phyloP scores from a whole-genome alignment of 1,140 invertebrate genomes.

The Anoplophora glabripennis region DNA sequence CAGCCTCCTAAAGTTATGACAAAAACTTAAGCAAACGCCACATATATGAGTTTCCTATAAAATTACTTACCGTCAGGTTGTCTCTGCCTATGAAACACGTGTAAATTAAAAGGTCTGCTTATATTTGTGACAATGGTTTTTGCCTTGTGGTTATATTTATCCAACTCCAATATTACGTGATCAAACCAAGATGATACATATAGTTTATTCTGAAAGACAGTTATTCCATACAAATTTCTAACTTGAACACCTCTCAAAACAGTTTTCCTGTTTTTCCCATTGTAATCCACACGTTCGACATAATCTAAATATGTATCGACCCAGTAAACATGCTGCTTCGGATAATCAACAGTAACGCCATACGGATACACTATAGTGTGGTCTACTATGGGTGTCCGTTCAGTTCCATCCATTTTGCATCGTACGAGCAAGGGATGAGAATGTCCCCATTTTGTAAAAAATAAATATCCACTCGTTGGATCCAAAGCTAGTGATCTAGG shows the following conservation, averaged over 20 bases:
- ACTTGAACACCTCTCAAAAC: slow-evolving; percentile 62
- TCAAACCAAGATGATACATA: slow-evolving; percentile 68
- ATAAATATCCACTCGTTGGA: slow-evolving; percentile 73
- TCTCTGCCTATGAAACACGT: slow-evolving; percentile 69
- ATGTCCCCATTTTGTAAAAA: slow-evolving; percentile 73
- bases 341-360: slow-evolving; percentile 68
- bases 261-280: slow-evolving; percentile 63
- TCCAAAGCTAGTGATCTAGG: slow-evolving; percentile 79
- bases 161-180: slow-evolving; percentile 57
- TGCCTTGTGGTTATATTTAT: slow-evolving; percentile 55
- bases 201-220: slow-evolving; percentile 67
- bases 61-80: slow-evolving; percentile 63
- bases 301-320: slow-evolving; percentile 74
- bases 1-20: no score
- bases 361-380: slow-evolving; percentile 56
- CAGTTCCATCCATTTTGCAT: slow-evolving; percentile 60
- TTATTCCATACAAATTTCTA: slow-evolving; percentile 65
- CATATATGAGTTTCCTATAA: no score
- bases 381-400: slow-evolving; percentile 55
- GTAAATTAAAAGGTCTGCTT: slow-evolving; percentile 60
- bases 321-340: slow-evolving; percentile 75
- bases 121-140: slow-evolving; percentile 51
- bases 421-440: slow-evolving; percentile 61
- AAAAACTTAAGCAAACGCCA: no score
- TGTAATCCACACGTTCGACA: slow-evolving; percentile 69